A percentile compares a stretch with the other conserved stretches of the same genome.
Conservation (phyloP, 2,888 invertebrate genomes). For the Sipha maydis region DNA sequence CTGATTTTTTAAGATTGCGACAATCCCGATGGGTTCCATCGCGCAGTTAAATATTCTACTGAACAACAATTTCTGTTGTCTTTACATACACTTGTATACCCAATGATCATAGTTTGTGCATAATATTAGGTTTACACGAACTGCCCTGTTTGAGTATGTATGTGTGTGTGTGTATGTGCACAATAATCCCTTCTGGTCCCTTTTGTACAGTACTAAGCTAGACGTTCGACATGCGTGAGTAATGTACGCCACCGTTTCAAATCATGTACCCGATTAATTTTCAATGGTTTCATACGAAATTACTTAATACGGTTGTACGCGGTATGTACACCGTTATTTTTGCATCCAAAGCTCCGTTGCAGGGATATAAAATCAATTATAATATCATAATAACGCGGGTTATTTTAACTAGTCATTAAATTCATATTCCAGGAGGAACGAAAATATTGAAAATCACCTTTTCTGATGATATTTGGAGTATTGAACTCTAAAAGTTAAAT, state of each 20-base stretch:
- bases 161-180: too few species aligned
- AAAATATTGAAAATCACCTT: too few species aligned
- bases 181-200: slow-evolving; percentile 27
- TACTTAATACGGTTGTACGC: not conserved
- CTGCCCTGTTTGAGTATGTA: not conserved
- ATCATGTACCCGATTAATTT: not conserved
- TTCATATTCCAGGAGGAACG: too few species aligned
- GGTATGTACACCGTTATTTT: not conserved
- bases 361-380: not conserved
- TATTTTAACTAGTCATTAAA: not conserved
- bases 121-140: slow-evolving; percentile 40
- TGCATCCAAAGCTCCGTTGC: not conserved
- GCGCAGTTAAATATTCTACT: not conserved
- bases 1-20: not conserved
- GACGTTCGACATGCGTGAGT: not conserved
- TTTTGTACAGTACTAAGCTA: not conserved
- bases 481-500: not conserved
- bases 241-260: not conserved
- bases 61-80: not conserved
- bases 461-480: not conserved
- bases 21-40: not conserved
- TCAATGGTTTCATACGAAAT: not conserved
- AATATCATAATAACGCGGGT: not conserved
- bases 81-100: not conserved
- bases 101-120: slow-evolving; percentile 37